Conservation (phyloP, 2,113 vertebrate species). For the Heptranchias perlo region DNA sequence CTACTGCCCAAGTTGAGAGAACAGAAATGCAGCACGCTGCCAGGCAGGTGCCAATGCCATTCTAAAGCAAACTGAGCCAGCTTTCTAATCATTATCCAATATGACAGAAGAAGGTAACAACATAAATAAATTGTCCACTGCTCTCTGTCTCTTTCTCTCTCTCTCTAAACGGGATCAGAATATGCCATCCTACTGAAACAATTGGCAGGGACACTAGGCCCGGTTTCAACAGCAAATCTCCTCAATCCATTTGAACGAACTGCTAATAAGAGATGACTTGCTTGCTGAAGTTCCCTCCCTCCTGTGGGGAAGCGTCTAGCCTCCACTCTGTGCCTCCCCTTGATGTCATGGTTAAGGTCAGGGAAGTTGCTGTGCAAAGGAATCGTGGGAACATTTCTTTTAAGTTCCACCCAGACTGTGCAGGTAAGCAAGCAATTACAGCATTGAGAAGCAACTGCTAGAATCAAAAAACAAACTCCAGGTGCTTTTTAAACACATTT, state of each 20-base stretch:
- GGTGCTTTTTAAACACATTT: neutral
- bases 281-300: neutral
- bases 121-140: neutral
- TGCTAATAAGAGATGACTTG: neutral
- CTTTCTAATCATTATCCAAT: neutral
- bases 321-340: neutral
- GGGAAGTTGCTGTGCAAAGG: neutral
- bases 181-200: neutral
- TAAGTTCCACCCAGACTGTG: neutral
- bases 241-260: neutral
- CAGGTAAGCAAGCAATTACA: neutral
- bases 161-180: neutral
- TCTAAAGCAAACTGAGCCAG: neutral
- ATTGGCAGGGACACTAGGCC: neutral
- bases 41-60: neutral
- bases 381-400: neutral
- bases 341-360: neutral
- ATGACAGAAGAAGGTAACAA: neutral
- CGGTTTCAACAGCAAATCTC: neutral
- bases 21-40: neutral
- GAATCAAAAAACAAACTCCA: conserved; percentile 11
- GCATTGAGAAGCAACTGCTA: neutral
- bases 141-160: neutral
- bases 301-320: neutral
- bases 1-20: neutral